These are phyloP conservation scores for Nemurella pictetii DNA, from an alignment of 2,888 invertebrate species.

Conservation along the genomic window DNA sequence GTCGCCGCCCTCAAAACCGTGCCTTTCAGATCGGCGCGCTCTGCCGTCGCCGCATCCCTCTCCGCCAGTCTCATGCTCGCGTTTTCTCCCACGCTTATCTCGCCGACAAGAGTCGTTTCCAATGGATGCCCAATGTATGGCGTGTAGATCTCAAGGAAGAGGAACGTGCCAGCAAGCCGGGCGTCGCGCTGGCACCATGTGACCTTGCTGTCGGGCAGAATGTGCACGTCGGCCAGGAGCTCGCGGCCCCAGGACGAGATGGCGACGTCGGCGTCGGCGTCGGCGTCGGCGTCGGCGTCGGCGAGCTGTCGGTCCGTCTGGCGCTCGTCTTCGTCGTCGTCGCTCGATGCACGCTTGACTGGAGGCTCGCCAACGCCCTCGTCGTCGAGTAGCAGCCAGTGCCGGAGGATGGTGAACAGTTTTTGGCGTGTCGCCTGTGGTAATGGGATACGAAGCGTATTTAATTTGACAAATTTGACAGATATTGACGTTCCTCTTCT, in stretches of 20 bases:
- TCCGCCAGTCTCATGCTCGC: neutral
- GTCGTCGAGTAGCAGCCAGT: conserved; percentile 28
- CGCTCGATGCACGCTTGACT: neutral
- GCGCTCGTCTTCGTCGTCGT: neutral
- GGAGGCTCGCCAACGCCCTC: neutral
- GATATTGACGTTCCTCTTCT: neutral
- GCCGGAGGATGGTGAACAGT: conserved; percentile 23
- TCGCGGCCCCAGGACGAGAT: neutral
- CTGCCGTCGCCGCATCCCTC: conserved; percentile 2
- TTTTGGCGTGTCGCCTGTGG: conserved; percentile 25
- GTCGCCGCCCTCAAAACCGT: conserved; percentile 29
- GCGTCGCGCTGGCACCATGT: conserved; percentile 26
- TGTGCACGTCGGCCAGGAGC: neutral
- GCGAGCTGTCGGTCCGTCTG: neutral
- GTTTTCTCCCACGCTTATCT: neutral
- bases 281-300: neutral
- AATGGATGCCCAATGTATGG: conserved; percentile 3
- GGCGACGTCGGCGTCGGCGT: neutral
- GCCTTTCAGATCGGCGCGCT: conserved; percentile 27
- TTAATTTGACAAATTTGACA: too few relatives aligned
- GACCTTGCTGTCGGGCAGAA: conserved; percentile 26
- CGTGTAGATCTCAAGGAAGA: conserved; percentile 23
- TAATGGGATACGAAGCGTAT: neutral
- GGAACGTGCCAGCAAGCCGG: neutral
- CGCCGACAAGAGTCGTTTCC: neutral